Evolutionary conservation across 2,113 vertebrate species (phyloP).

Genomic region (Sorex araneus): DNA sequence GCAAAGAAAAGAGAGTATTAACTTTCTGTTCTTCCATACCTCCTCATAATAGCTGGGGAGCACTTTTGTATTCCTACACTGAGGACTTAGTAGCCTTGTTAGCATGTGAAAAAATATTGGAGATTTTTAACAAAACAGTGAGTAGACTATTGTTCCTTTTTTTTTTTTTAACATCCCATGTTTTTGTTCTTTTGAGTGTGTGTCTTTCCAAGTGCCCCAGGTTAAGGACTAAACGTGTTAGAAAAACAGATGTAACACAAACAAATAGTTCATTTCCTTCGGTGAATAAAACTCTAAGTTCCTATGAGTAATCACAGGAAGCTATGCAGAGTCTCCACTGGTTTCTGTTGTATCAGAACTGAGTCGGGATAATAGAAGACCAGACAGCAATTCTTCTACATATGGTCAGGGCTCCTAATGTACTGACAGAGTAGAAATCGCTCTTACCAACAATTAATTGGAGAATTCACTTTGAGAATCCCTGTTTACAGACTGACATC

Average conservation of each 20-base stretch:
- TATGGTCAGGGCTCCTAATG: slow-evolving; percentile 76
- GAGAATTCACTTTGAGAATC: slow-evolving; percentile 87
- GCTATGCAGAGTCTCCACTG: slow-evolving; percentile 72
- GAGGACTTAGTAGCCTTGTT: slow-evolving; percentile 59
- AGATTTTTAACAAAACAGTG: slow-evolving; percentile 80
- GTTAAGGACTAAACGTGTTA: slow-evolving; percentile 87
- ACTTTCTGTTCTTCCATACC: slow-evolving; percentile 58
- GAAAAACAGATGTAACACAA: slow-evolving; percentile 87
- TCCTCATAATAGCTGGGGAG: slow-evolving; percentile 51
- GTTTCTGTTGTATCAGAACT: slow-evolving; percentile 73
- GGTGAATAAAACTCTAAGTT: slow-evolving; percentile 82
- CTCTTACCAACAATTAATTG: slow-evolving; percentile 88
- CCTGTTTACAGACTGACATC: slow-evolving; percentile 91
- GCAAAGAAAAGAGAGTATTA: slow-evolving; percentile 70
- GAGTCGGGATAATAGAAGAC: slow-evolving; percentile 82
- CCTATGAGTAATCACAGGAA: slow-evolving; percentile 76
- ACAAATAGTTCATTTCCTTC: slow-evolving; percentile 86
- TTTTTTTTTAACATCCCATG: slow-evolving; percentile 69
- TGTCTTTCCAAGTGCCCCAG: slow-evolving; percentile 85
- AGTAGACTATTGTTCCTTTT: slow-evolving; percentile 56
- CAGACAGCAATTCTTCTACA: slow-evolving; percentile 77
- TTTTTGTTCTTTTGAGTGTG: slow-evolving; percentile 85
- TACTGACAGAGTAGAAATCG: slow-evolving; percentile 75
- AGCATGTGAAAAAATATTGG: slow-evolving; percentile 77
- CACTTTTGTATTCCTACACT: slow-evolving; percentile 79